Evolutionary conservation across 2,797 vertebrate genomes (phyloP).

Genomic region (Rhincodon typus): DNA sequence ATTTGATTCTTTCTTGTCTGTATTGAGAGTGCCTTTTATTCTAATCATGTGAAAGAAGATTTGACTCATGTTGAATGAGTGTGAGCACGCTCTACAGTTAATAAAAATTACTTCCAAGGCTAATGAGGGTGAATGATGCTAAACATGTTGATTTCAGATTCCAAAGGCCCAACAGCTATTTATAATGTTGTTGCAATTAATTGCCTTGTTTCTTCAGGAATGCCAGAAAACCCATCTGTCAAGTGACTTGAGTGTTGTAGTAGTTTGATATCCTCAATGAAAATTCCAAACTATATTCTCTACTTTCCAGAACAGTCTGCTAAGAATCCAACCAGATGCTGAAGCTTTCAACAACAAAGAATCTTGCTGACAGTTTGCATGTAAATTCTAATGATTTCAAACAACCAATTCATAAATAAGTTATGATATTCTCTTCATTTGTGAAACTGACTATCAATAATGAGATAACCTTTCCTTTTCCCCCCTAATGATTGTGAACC

Average conservation of each 20-base stretch:
- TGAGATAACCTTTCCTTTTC: neutral
- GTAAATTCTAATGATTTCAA: neutral
- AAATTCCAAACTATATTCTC: neutral
- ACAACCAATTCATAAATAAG: neutral
- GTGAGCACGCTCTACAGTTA: neutral
- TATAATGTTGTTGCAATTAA: neutral
- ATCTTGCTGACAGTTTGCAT: neutral
- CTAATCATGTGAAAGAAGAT: slow-evolving; percentile 3
- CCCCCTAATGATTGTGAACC: neutral
- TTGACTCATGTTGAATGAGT: neutral
- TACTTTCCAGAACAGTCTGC: neutral
- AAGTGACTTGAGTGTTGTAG: neutral
- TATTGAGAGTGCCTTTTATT: neutral
- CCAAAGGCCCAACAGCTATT: neutral
- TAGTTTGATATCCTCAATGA: neutral
- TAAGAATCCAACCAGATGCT: neutral
- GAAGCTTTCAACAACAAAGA: too few species aligned
- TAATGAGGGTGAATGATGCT: slow-evolving; percentile 14
- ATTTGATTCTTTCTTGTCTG: neutral
- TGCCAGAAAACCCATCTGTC: neutral
- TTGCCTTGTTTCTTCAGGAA: neutral
- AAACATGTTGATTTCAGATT: slow-evolving; percentile 12
- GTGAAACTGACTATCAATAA: neutral
- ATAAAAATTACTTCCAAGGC: slow-evolving; percentile 26
- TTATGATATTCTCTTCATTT: slow-evolving; percentile 4